These are phyloP conservation scores for Porites australiensis DNA, from an alignment of 64 coral and sea anemone genomes.

Conservation along the genomic window DNA sequence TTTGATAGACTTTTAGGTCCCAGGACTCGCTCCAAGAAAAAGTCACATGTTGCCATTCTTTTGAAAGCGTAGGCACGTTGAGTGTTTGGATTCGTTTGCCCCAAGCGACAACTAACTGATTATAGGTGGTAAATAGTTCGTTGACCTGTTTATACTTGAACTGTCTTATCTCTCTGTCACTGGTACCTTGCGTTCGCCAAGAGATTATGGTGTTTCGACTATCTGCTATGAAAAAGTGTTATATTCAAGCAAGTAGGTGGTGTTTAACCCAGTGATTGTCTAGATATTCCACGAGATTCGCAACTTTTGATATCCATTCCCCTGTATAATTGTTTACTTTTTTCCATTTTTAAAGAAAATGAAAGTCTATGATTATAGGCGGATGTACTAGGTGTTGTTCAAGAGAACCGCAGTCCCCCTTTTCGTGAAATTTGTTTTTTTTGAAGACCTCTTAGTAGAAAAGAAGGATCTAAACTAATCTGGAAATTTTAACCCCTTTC, in stretches of 20 bases:
- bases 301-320: too few species aligned
- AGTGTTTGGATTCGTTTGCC: background rate
- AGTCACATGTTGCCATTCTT: background rate
- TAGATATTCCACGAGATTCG: too few species aligned
- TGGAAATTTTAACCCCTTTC: too few species aligned
- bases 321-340: too few species aligned
- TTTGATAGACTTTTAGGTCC: constrained; percentile 12
- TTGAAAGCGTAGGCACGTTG: background rate
- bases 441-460: too few species aligned
- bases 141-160: constrained; percentile 2
- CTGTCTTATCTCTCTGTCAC: background rate
- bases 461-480: too few species aligned
- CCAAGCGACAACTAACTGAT: background rate
- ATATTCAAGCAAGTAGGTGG: background rate
- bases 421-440: too few species aligned
- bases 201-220: background rate
- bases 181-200: background rate
- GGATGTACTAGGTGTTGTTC: too few species aligned
- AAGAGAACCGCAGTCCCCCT: too few species aligned
- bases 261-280: too few species aligned
- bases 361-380: too few species aligned
- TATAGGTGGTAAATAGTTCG: background rate
- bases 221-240: background rate
- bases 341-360: too few species aligned
- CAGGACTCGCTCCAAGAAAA: background rate